These are phyloP conservation scores for Aphelinus certus DNA, from an alignment of 1,140 invertebrate species.

Conservation along the genomic window DNA sequence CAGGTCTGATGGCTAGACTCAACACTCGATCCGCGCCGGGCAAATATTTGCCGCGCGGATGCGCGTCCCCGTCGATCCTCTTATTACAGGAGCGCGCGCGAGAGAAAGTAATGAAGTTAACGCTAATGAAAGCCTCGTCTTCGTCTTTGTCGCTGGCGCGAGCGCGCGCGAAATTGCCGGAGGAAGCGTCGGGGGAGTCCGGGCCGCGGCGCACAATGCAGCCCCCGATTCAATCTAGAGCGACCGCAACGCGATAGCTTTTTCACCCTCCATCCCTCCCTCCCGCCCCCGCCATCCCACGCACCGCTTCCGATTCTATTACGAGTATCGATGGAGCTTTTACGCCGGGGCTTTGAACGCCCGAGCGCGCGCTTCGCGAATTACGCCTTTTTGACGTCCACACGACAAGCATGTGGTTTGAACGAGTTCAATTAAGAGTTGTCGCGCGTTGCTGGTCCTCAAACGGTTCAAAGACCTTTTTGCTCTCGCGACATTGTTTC, in stretches of 20 bases:
- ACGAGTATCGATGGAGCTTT: background rate
- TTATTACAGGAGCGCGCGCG: constrained; percentile 26
- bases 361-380: too few species aligned
- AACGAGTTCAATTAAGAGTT: background rate
- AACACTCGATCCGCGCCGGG: constrained; percentile 36
- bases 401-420: too few species aligned
- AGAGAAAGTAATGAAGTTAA: constrained; percentile 10
- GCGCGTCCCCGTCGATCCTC: constrained; percentile 39
- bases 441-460: background rate
- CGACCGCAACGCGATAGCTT: too few species aligned
- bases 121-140: constrained; percentile 19
- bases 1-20: constrained; percentile 43
- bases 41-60: constrained; percentile 46
- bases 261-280: too few species aligned
- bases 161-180: background rate
- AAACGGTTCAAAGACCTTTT: too few species aligned
- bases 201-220: too few species aligned
- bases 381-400: too few species aligned
- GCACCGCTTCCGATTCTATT: constrained; percentile 5
- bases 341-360: background rate
- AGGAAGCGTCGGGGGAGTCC: background rate
- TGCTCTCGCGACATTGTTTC: too few species aligned
- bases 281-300: too few species aligned
- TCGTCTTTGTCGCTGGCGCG: too few species aligned
- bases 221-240: too few species aligned